Conservation (phyloP, 2,888 invertebrate genomes). For the Acanthosepion pharaonis region DNA sequence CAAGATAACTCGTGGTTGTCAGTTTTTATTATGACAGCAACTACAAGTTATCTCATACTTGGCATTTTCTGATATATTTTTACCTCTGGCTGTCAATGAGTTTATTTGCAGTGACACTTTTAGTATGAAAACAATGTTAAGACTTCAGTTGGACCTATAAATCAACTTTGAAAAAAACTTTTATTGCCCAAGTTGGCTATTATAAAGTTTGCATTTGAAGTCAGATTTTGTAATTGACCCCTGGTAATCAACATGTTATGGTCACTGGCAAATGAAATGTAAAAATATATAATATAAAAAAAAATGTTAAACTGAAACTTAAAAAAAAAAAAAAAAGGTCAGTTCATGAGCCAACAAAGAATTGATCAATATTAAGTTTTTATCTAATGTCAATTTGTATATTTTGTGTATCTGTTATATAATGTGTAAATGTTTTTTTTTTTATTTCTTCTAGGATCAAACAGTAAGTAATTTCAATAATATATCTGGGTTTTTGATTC, state of each 20-base stretch:
- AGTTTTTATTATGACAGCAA: too few species aligned
- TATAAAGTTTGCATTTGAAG: too few species aligned
- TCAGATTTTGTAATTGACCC: too few species aligned
- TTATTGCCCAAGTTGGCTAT: too few species aligned
- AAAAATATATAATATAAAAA: not conserved
- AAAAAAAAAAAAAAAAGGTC: not conserved
- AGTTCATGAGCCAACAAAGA: not conserved
- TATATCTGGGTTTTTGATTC: not conserved
- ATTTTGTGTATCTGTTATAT: not conserved
- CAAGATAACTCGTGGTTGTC: too few species aligned
- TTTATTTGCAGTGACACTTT: too few species aligned
- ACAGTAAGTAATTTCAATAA: not conserved
- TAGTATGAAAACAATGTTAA: too few species aligned
- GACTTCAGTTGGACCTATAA: too few species aligned
- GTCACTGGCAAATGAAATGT: not conserved
- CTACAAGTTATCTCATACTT: too few species aligned
- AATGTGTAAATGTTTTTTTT: not conserved
- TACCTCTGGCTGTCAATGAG: too few species aligned
- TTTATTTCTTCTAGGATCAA: not conserved
- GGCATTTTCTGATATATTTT: too few species aligned
- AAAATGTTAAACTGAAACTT: not conserved
- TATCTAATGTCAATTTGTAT: not conserved
- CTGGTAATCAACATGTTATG: not conserved
- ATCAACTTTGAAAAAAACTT: too few species aligned
- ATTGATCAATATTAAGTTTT: not conserved